Base-by-base conservation (phyloP, 2,797 vertebrate species). In the Eulemur albifrons region DNA sequence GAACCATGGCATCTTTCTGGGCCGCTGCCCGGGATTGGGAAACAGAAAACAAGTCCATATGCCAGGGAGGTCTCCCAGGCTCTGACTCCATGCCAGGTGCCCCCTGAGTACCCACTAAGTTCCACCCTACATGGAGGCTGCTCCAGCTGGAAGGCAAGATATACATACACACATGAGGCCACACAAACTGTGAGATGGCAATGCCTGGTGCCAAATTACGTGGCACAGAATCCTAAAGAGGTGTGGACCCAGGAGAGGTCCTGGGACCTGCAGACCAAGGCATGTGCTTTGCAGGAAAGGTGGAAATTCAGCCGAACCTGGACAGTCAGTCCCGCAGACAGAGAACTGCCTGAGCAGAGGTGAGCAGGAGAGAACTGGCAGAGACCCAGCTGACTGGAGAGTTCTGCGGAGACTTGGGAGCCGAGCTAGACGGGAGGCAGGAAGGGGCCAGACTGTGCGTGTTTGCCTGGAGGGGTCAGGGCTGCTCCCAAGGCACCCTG, bases 1-100 rank as follows among this genome's bases (percentile, higher is more conserved):
- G 59, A 52, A 86, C 7, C 63, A 83, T 40, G 89, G 38, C 52
- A 79, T 48, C 0, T 0, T 17, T 40, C 79, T 43, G 76, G 76
- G 87, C 61, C 5, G 0, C n/a, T 59, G 90, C 90, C 72, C 54
- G 35, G 67, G 20, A 2, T 11, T 23, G 45, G n/a, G 50, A 85
- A 83, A 50, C 63, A 92, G 95, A 80, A 91, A 76, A 90, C 76
- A 79, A 65, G 40, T 40, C 48, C 23, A 17, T 76, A 81, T 3
- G 52, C 67, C 32, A 65, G 69, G 59, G 54, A 63, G 59, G 59
- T n/a, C 30, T 63, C 57, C 32, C 1, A 32, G 73, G 40, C 72
- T 69, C 86, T 32, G 14, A 65, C 17, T 67, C 45, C 54, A 48
- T 11, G 80, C 77, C 45, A 57, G 81, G 69, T 40, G 15, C 54